Base-by-base conservation (phyloP, 2,888 invertebrate species). In the Agapostemon virescens region DNA sequence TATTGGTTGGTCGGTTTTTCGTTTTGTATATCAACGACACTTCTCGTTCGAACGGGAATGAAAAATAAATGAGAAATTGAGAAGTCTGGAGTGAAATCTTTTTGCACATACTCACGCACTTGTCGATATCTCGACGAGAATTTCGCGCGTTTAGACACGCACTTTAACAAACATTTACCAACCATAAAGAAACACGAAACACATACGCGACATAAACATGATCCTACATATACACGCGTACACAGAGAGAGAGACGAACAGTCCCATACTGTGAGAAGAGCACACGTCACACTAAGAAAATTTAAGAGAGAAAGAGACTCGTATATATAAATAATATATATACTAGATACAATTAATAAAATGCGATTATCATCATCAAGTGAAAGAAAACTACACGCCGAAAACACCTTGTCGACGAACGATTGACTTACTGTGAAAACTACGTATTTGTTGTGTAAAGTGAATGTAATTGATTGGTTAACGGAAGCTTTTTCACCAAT, bases 401-500 rank as follows among this genome's bases (percentile, higher is more conserved):
- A 82, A 80, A 74, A 81, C 66, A 80, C 64, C 84, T 74, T 79
- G 69, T 74, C 81, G 81, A 85, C 68, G 70, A 69, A 69, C 83
- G 81, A 86, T 83, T 83, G 80, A 84, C 80, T 77, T 84, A 63
- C 36, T 77, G 79, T 79, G 84, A 82, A 80, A 63, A 82, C 74
- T 71, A 80, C 82, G 73, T 85, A 86, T 85, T 87, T 87, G 85
- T 89, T 88, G 84, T 88, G 86, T 87, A 88, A 89, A 90, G 84
- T 90, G 88, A 88, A 89, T 91, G 90, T 91, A 91, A 90, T 90
- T 88, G 88, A 86, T 90, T 90, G 89, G 89, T 90, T 90, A 74
- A 88, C 88, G 86, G 83, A 90, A 89, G 90, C 91, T 90, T 91
- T 91, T 91, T 90, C 90, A 90, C 90, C 89, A 90, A 91, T 90